phyloP scores from a whole-genome alignment of 2,113 vertebrate genomes.

The Hippotragus niger region DNA sequence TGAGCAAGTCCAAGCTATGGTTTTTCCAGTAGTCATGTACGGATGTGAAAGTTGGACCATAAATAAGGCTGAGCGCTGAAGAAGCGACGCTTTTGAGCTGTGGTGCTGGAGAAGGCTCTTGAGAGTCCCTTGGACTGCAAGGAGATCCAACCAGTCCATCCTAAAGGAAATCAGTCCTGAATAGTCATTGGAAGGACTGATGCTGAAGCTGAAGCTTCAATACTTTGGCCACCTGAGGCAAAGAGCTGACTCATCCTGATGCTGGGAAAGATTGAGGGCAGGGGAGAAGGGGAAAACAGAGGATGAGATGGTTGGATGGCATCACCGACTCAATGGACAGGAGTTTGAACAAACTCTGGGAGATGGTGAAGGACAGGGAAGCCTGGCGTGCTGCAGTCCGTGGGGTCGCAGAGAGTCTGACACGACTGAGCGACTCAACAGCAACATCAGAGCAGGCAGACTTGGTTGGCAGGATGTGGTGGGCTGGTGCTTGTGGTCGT shows the following conservation, averaged over 20 bases:
- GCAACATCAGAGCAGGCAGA: neutral
- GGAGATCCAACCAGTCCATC: neutral
- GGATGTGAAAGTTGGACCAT: neutral
- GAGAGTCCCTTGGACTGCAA: neutral
- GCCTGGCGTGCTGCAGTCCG: neutral
- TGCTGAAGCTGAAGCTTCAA: neutral
- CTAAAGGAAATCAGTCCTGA: neutral
- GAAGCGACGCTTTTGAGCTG: neutral
- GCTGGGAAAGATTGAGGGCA: neutral
- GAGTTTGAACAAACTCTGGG: neutral
- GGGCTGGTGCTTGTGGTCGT: accelerated
- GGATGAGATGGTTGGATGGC: neutral
- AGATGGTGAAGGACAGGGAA: neutral
- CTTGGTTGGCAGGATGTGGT: accelerated
- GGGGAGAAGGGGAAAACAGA: neutral
- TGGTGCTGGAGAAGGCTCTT: neutral
- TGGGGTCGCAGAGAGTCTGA: neutral
- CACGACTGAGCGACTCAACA: accelerated
- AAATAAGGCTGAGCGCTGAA: neutral
- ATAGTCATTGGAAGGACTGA: neutral
- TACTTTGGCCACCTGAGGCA: neutral
- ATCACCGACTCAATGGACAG: neutral
- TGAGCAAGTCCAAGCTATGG: neutral
- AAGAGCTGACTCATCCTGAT: neutral
- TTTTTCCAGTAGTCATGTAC: neutral